A percentile compares a stretch with the other conserved stretches of the same genome.
Evolutionary conservation across 2,113 vertebrate species (phyloP).

Genomic region (Megaleporinus macrocephalus): DNA sequence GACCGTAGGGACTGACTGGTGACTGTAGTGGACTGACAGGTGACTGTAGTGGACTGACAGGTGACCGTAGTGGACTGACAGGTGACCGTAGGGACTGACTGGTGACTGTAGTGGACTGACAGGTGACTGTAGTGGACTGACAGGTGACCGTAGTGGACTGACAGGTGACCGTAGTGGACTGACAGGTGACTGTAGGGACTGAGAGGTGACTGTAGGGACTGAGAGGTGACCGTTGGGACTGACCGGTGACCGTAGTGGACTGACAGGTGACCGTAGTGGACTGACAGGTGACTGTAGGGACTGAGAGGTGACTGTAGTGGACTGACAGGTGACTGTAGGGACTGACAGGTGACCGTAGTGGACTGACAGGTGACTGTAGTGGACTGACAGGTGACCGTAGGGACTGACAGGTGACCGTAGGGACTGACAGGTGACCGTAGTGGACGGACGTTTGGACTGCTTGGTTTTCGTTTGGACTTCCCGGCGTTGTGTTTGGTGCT

Average conservation of each 20-base stretch:
- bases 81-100: neutral
- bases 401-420: constrained; percentile 17
- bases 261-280: constrained; percentile 28
- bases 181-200: constrained; percentile 26
- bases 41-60: constrained; percentile 26
- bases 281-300: constrained; percentile 17
- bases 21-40: no score
- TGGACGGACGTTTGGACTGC: constrained; percentile 2
- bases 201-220: no score
- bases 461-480: neutral
- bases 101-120: no score
- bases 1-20: neutral
- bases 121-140: constrained; percentile 26
- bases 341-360: constrained; percentile 18
- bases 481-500: neutral
- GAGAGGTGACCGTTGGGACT: constrained; percentile 13
- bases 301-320: constrained; percentile 22
- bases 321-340: constrained; percentile 17
- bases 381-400: constrained; percentile 17
- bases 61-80: constrained; percentile 27
- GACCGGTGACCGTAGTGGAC: constrained; percentile 32
- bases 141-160: constrained; percentile 28
- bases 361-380: constrained; percentile 17
- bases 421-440: constrained; percentile 37
- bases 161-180: constrained; percentile 28